Base-by-base conservation (phyloP, 2,113 vertebrate species). In the Limanda limanda region DNA sequence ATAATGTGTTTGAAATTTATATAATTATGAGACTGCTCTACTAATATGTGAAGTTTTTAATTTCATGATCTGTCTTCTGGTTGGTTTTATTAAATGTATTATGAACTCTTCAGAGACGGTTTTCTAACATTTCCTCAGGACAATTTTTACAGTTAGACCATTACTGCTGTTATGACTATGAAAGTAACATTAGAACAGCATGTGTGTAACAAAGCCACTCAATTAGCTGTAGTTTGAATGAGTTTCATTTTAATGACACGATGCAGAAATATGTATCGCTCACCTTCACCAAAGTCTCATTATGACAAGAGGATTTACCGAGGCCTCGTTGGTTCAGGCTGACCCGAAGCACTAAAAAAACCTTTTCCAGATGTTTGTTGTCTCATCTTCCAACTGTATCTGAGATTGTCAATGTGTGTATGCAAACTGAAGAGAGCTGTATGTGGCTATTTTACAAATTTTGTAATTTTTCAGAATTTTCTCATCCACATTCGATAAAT, bases 311-410 rank as follows among this genome's bases (percentile, higher is more conserved):
- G 6, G 65, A 78, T 68, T 9, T 67, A 23, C 55, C 45, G 5
- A 52, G 24, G 42, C 4, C 2, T 55, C 6, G 0, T 42, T 54
- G 70, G 14, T 47, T 72, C 5, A 65, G 21, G 42, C 15, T 61
- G 21, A 66, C 79, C 48, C 25, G 11, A 84, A 74, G 24, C 9
- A 61, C 27, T 64, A 79, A 20, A 75, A 74, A 64, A 68, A 72
- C 79, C 6, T 77, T 83, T 67, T 55, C 56, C 60, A 25, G 0
- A 67, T 59, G 10, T 78, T 87, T 70, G 17, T 18, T 70, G 64
- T 55, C 9, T 76, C 21, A 18, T 70, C 8, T 83, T 57, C 48
- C 8, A n/a, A 6, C 10, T 60, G 21, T 59, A 25, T 58, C 20
- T 79, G 12, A 56, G 27, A 40, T 52, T 42, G 11, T 58, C 31